Evolutionary conservation across 2,888 invertebrate genomes (phyloP), one percentile per base, ranked within the genome.

Genomic region (Drosophila cognata): DNA sequence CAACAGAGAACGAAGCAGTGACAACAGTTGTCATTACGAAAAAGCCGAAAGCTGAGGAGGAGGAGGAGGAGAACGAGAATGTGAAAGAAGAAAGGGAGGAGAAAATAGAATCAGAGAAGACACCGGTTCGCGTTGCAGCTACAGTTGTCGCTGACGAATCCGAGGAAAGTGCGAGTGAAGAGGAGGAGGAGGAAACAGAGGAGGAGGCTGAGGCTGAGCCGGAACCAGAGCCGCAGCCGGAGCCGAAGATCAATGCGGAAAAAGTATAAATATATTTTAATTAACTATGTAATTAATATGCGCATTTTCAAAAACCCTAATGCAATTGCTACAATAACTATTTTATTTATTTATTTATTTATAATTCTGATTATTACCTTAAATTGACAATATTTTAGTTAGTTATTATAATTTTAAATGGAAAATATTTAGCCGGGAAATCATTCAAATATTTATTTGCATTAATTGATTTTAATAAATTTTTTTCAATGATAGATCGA

Each of bases 191-290:
- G 5, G 53, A 62, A 18, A 33, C 61, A 18, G 52, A 64, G 11
- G 36, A 38, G 8, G 53, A 64, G 16, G 36, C 33, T 33, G 33
- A 31, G 10, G 33, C 25, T 25, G 16, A 46, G 16, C 8, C 16
- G 8, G 8, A 25, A 25, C 46, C 46, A 46, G 25, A 25, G 4
- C 21, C 43, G 21, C 21, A 46, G 21, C 13, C 21, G 7, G 21
- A 21, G 7, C 16, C 60, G 21, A 41, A 69, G 25, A 33, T 43
- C 18, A 75, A 53, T 4, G n/a, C 48, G 21, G 29, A 67, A 62
- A 41, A 77, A 69, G 70, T 70, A 66, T 60, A 74, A 36, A 16
- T 13, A 53, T 21, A 43, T 51, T 56, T 61, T 25, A 38, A 59
- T 53, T 51, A 28, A 21, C 36, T 16, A 25, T 25, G 46, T 7